Evolutionary conservation across 2,888 invertebrate species (phyloP), one percentile per base, ranked within the genome.

Genomic region (Antheraea yamamai): DNA sequence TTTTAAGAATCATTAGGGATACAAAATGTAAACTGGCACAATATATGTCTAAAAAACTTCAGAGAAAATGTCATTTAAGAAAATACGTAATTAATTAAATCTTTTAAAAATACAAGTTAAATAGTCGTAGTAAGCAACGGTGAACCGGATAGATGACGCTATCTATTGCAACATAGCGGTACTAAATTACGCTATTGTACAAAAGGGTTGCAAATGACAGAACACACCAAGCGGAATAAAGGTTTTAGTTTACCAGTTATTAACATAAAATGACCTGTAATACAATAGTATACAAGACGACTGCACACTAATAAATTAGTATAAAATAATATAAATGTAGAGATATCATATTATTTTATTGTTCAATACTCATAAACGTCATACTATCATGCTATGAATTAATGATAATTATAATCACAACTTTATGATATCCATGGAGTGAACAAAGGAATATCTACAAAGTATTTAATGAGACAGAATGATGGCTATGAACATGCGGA

Each of bases 91-190:
- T 12, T 12, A 10, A 52, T 26, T 1, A 23, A 64, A 18, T 26
- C 18, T 66, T 30, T 20, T 16, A 47, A 61, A 61, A 2, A 61
- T 23, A 23, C 23, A 61, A 7, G 16, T 16, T 16, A 16, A 66
- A 30, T 30, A 16, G 18, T 26, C 1, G 30, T 0, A 66, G 30
- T 30, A 16, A 16, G 16, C 26, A 61, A 61, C 0, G n/a, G 14
- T 26, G 14, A 20, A 64, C 12, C 14, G 2, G n/a, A 23, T 7
- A 30, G 16, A 26, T 14, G 77, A 79, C 78, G 87, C 80, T 75
- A 83, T 83, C 88, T 87, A 78, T 78, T 77, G 82, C 75, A 72
- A 81, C 76, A 81, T 86, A 82, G 85, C 80, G 35, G 72, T 68
- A 87, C 81, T 83, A 76, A 75, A 14, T 76, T 82, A 81, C 81